phyloP scores from a whole-genome alignment of 2,797 vertebrate species.

The Cyclopterus lumpus region DNA sequence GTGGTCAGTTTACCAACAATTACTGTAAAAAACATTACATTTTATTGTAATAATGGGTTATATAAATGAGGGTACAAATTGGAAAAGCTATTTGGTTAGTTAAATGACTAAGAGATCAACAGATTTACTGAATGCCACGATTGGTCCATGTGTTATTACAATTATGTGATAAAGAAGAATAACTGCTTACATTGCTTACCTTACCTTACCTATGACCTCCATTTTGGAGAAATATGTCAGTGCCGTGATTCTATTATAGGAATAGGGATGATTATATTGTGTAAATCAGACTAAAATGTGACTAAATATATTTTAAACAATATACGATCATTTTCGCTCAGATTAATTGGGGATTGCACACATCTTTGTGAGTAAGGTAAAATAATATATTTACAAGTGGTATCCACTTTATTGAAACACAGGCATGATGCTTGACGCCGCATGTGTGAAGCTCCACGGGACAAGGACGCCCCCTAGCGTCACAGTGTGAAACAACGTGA shows the following conservation, averaged over 20 bases:
- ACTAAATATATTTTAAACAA: neutral
- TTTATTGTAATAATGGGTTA: conserved; percentile 13
- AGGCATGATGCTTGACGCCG: neutral
- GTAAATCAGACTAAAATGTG: neutral
- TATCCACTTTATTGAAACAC: conserved; percentile 1
- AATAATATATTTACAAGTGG: neutral
- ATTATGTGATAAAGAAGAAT: neutral
- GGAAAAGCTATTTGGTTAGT: neutral
- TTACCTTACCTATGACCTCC: neutral
- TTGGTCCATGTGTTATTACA: neutral
- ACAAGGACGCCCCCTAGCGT: conserved; percentile 61
- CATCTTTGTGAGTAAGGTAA: neutral
- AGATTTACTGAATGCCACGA: neutral
- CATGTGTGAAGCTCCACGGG: conserved; percentile 4
- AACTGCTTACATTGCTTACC: neutral
- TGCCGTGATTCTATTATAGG: neutral
- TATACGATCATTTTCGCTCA: neutral
- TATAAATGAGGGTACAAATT: neutral
- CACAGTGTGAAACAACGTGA: neutral
- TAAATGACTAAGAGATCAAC: conserved; percentile 8
- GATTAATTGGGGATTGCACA: neutral
- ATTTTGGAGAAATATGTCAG: neutral
- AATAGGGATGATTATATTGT: neutral
- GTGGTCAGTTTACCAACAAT: conserved; percentile 35
- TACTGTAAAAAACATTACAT: conserved; percentile 4